Conservation (phyloP, 2,797 vertebrate genomes). For the Sarcophilus harrisii region DNA sequence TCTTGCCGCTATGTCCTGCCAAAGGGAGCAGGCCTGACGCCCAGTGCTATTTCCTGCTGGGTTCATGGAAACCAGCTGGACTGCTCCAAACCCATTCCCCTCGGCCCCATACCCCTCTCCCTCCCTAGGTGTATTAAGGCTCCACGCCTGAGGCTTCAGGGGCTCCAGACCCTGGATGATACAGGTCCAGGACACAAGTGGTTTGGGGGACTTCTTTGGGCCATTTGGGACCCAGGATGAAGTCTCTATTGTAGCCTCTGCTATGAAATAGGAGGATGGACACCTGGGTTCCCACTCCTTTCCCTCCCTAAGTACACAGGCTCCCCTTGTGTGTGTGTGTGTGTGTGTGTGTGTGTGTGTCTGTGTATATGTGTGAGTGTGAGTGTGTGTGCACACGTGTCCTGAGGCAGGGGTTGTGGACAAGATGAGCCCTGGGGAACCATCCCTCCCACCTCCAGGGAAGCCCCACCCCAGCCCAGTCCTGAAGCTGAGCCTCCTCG, state of each 20-base stretch:
- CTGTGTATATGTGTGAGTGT: neutral
- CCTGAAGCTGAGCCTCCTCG: slow-evolving; percentile 61
- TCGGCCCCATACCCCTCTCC: slow-evolving; percentile 36
- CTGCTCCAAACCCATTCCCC: slow-evolving; percentile 47
- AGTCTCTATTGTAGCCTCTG: neutral
- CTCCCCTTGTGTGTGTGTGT: neutral
- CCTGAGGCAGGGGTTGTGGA: slow-evolving; percentile 42
- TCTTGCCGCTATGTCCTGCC: slow-evolving; percentile 70
- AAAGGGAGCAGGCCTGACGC: slow-evolving; percentile 78
- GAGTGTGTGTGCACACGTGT: neutral
- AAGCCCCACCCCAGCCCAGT: slow-evolving; percentile 40
- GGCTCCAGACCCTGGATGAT: neutral
- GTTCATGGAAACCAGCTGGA: slow-evolving; percentile 81
- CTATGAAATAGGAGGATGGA: neutral
- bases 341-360: neutral
- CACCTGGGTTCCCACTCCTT: neutral
- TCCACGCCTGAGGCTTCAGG: slow-evolving; percentile 44
- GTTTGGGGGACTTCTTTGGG: neutral
- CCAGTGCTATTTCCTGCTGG: slow-evolving; percentile 82
- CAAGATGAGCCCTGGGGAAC: slow-evolving; percentile 53
- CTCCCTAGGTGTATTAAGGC: slow-evolving; percentile 52
- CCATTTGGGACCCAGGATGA: neutral
- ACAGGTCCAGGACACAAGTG: too few species aligned
- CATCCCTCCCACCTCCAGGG: slow-evolving; percentile 29
- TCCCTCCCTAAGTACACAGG: neutral